phyloP scores from a whole-genome alignment of 2,113 vertebrate genomes.

The Tylochromis polylepis region DNA sequence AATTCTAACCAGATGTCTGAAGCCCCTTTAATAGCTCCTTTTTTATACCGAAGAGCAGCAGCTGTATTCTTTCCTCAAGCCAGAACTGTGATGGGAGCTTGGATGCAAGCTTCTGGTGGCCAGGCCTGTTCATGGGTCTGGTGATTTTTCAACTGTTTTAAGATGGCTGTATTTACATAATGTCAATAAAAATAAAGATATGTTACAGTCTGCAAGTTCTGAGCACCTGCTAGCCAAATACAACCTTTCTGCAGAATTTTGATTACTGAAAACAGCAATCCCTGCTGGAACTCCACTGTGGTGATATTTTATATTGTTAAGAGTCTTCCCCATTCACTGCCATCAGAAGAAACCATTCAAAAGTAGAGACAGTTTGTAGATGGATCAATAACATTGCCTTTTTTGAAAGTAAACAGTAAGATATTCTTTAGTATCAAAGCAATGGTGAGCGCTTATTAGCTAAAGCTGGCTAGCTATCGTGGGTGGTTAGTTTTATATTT shows the following conservation, averaged over 20 bases:
- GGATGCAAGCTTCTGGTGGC: not conserved
- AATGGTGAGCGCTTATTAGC: not conserved
- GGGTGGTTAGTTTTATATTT: not conserved
- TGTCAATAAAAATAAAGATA: not conserved
- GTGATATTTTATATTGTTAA: not conserved
- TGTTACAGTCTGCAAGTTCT: not conserved
- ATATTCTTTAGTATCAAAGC: not conserved
- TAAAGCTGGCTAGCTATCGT: not conserved
- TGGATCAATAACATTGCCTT: too few relatives aligned
- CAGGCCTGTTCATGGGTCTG: too few relatives aligned
- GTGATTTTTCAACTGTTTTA: not conserved
- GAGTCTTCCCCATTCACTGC: not conserved
- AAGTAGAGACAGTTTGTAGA: not conserved
- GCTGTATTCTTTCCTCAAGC: not conserved
- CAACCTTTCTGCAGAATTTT: not conserved
- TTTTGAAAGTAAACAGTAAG: not conserved
- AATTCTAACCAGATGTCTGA: not conserved
- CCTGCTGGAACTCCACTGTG: not conserved
- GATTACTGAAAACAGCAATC: not conserved
- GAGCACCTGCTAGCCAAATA: not conserved
- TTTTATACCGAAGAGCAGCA: not conserved
- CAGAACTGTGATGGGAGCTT: not conserved
- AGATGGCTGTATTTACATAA: not conserved
- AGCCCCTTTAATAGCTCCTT: not conserved
- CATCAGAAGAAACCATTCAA: not conserved